These are phyloP conservation scores for Ceratotherium simum DNA, from an alignment of 2,113 vertebrate genomes.

Conservation along the genomic window DNA sequence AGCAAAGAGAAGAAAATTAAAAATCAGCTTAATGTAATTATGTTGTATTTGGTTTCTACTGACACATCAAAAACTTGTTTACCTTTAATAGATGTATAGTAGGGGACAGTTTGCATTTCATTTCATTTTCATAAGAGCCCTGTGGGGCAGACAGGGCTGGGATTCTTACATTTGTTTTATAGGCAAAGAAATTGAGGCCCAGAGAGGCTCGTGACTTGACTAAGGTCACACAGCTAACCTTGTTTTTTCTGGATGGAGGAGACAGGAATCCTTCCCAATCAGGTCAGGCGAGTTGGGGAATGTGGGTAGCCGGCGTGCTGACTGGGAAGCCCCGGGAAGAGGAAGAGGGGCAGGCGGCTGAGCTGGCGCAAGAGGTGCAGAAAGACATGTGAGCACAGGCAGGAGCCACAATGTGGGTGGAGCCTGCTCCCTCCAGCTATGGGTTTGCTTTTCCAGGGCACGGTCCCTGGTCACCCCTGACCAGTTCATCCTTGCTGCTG, in stretches of 20 bases:
- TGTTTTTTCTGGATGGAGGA: conserved; percentile 32
- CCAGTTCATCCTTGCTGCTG: neutral
- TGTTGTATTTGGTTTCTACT: neutral
- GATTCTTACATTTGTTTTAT: conserved; percentile 45
- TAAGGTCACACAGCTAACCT: neutral
- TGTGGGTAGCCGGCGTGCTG: neutral
- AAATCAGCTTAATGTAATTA: neutral
- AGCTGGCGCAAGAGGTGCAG: neutral
- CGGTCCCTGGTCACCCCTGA: neutral
- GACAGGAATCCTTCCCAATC: neutral
- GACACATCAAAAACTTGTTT: neutral
- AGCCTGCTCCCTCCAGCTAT: neutral
- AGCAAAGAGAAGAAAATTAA: conserved; percentile 14
- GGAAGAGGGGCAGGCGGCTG: neutral
- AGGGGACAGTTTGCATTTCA: conserved; percentile 21
- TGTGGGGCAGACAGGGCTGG: neutral
- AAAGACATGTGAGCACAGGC: neutral
- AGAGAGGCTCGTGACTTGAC: conserved; percentile 28
- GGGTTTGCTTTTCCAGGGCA: conserved; percentile 24
- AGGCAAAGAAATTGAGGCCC: conserved; percentile 17
- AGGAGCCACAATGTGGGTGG: neutral
- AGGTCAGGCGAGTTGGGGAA: neutral
- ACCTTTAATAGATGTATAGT: neutral
- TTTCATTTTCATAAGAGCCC: neutral
- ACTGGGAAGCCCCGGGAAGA: neutral